phyloP scores from a whole-genome alignment of 1,140 invertebrate species.

The Drosophila baimaii region DNA sequence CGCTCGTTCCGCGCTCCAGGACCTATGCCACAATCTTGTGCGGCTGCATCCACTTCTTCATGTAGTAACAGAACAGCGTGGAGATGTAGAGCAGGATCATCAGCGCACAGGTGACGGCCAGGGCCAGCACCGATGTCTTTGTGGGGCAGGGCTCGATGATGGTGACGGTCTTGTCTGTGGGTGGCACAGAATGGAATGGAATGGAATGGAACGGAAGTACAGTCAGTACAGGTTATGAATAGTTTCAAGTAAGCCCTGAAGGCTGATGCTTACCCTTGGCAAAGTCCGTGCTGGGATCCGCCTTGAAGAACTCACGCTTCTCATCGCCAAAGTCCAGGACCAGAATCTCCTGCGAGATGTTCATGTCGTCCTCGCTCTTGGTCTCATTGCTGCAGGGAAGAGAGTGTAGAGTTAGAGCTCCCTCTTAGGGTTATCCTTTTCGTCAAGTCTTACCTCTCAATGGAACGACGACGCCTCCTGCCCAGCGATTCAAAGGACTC shows the following conservation, averaged over 20 bases:
- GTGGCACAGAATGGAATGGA: background rate
- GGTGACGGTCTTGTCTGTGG: conserved; percentile 92
- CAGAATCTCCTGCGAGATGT: conserved; percentile 96
- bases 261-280: conserved; percentile 86
- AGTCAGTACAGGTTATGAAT: conserved; percentile 4
- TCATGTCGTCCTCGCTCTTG: conserved; percentile 93
- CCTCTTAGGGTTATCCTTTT: no score
- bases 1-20: conserved; percentile 29
- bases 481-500: conserved; percentile 96
- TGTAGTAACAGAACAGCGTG: conserved; percentile 95
- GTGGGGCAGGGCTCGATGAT: conserved; percentile 95
- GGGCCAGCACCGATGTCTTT: conserved; percentile 93
- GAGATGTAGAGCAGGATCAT: conserved; percentile 95
- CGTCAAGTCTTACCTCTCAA: conserved; percentile 77
- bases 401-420: no score
- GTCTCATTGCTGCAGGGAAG: conserved; percentile 84
- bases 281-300: conserved; percentile 91
- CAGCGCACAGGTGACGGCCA: conserved; percentile 95
- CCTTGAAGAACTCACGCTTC: conserved; percentile 92
- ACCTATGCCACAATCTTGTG: conserved; percentile 90
- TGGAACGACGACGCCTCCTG: conserved; percentile 92
- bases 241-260: background rate
- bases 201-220: background rate
- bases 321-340: conserved; percentile 96
- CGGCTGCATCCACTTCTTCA: conserved; percentile 94